Conservation (phyloP, 2,113 vertebrate genomes). For the Chamaea fasciata region DNA sequence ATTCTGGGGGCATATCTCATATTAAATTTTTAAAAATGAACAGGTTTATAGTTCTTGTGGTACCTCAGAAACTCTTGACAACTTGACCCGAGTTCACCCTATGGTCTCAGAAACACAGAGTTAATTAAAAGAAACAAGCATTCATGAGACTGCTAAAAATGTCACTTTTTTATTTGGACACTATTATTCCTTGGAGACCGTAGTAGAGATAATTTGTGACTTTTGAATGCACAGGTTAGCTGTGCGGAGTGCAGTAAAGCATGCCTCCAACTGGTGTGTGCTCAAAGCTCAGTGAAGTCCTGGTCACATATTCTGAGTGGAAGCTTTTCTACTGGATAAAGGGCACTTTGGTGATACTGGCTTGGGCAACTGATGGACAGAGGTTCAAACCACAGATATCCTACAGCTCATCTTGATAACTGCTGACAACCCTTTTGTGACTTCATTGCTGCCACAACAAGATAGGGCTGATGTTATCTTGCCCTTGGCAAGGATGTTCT, state of each 20-base stretch:
- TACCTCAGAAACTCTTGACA: neutral
- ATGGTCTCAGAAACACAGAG: neutral
- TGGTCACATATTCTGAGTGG: neutral
- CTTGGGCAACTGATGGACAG: rapidly evolving
- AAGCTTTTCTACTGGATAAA: neutral
- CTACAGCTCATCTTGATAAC: neutral
- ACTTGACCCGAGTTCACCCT: neutral
- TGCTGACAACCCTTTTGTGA: neutral
- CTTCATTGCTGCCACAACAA: neutral
- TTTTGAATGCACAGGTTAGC: neutral
- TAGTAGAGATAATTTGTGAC: neutral
- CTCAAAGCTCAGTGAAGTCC: neutral
- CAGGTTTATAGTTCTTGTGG: neutral
- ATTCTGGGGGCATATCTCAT: neutral
- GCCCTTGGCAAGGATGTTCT: neutral
- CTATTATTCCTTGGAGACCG: neutral
- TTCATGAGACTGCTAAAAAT: neutral
- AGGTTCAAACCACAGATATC: neutral
- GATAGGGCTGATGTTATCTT: neutral
- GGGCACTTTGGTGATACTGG: neutral
- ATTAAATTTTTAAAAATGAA: neutral
- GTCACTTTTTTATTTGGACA: neutral
- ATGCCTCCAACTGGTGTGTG: neutral
- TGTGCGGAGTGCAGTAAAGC: neutral
- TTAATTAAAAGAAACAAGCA: neutral